Conservation (phyloP, 2,888 invertebrate species). For the Tiphia femorata region DNA sequence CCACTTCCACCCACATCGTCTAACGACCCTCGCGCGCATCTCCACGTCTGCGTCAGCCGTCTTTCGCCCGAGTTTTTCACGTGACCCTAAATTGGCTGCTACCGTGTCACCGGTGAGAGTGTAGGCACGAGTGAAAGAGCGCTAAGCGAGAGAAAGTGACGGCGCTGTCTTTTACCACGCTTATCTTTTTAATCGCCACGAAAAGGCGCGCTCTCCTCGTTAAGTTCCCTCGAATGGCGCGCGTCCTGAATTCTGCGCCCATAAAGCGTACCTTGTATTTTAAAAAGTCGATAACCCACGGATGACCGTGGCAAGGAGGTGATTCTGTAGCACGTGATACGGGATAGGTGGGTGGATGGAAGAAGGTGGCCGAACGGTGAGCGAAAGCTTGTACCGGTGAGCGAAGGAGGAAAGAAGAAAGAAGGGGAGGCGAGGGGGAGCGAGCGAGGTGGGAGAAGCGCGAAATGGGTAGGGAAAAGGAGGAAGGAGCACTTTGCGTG, state of each 20-base stretch:
- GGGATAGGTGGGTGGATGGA: background rate
- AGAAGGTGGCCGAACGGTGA: background rate
- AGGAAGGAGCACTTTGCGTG: conserved; percentile 54
- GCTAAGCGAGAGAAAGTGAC: too few relatives aligned
- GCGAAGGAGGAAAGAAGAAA: background rate
- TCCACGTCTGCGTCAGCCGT: conserved; percentile 16
- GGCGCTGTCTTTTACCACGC: too few relatives aligned
- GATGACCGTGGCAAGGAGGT: too few relatives aligned
- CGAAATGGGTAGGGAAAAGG: conserved; percentile 12
- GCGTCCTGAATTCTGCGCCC: too few relatives aligned
- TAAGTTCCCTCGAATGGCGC: too few relatives aligned
- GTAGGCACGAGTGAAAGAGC: too few relatives aligned
- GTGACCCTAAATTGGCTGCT: background rate
- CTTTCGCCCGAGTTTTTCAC: conserved; percentile 1
- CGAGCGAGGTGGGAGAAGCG: background rate
- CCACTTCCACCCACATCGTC: conserved; percentile 8
- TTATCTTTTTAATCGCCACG: too few relatives aligned
- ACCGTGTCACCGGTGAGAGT: too few relatives aligned
- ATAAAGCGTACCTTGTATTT: too few relatives aligned
- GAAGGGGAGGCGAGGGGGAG: conserved; percentile 1
- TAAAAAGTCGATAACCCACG: too few relatives aligned
- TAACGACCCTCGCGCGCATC: background rate
- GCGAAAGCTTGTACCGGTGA: background rate
- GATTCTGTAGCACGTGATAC: too few relatives aligned
- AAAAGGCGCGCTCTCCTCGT: too few relatives aligned